phyloP scores from a whole-genome alignment of 2,113 vertebrate species.

The Ammodytes marinus region DNA sequence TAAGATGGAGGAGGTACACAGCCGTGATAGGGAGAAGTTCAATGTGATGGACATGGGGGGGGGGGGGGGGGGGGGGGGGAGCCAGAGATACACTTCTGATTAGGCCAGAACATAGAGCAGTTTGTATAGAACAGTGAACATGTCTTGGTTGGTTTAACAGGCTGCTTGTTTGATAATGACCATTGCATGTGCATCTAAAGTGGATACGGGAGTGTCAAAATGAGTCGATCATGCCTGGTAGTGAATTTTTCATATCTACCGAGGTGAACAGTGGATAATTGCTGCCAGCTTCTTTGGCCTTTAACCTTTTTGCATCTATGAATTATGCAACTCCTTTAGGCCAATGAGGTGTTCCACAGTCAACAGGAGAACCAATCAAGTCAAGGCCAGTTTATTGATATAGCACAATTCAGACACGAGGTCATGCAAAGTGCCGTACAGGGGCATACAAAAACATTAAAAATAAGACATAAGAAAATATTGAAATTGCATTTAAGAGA shows the following conservation, averaged over 20 bases:
- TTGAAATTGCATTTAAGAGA: no score
- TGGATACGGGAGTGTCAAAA: neutral
- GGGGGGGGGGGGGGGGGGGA: neutral
- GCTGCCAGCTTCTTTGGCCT: neutral
- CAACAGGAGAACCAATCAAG: neutral
- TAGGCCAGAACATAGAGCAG: slow-evolving; percentile 14
- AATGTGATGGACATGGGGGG: slow-evolving; percentile 33
- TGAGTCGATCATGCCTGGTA: no score
- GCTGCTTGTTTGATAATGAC: slow-evolving; percentile 1
- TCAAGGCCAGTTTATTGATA: neutral
- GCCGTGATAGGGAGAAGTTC: slow-evolving; percentile 37
- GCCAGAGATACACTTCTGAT: slow-evolving; percentile 4
- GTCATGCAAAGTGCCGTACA: no score
- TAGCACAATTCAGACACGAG: no score
- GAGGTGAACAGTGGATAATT: neutral
- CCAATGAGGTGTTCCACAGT: neutral
- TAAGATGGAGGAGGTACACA: slow-evolving; percentile 56
- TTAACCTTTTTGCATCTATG: neutral
- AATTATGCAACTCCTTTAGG: neutral
- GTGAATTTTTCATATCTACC: neutral
- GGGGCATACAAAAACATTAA: no score
- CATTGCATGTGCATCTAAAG: neutral
- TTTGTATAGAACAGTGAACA: slow-evolving; percentile 34
- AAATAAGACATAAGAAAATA: no score
- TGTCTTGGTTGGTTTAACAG: slow-evolving; percentile 8